These are phyloP conservation scores for Ametastegia equiseti DNA, from an alignment of 2,888 invertebrate species.

Conservation along the genomic window DNA sequence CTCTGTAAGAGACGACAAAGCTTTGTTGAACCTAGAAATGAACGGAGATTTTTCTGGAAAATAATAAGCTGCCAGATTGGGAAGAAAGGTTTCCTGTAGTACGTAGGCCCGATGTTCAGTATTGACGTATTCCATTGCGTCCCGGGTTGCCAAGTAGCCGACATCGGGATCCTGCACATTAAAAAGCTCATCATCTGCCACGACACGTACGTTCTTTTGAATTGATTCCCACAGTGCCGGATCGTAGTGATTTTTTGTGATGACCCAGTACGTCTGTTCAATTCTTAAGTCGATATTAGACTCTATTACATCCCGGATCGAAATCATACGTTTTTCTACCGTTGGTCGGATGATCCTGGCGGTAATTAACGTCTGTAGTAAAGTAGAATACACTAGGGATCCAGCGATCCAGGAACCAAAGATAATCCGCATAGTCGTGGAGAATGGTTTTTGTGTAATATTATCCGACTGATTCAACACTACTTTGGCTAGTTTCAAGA, in stretches of 20 bases:
- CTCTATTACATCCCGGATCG: constrained; percentile 13
- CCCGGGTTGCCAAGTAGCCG: constrained; percentile 16
- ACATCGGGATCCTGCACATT: neutral
- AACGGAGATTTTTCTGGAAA: constrained; percentile 17
- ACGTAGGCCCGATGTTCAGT: neutral
- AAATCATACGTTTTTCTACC: neutral
- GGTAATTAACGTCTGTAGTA: constrained; percentile 28
- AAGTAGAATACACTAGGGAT: constrained; percentile 18
- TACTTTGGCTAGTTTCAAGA: constrained; percentile 13
- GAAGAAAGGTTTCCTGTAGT: constrained; percentile 7
- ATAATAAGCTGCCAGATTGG: constrained; percentile 13
- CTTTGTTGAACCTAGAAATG: neutral
- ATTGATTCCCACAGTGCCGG: neutral
- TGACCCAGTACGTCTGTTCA: neutral
- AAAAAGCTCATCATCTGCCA: neutral
- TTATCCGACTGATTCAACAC: constrained; percentile 16
- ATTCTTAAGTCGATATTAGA: constrained; percentile 12
- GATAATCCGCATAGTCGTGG: constrained; percentile 3
- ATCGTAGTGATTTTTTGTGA: neutral
- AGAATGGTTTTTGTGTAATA: neutral
- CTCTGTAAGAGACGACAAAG: neutral
- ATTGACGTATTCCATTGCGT: neutral
- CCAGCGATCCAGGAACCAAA: neutral
- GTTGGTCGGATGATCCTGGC: constrained; percentile 15
- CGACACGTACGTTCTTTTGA: neutral